phyloP scores from a whole-genome alignment of 2,113 vertebrate genomes.

The Neopipo cinnamomea region DNA sequence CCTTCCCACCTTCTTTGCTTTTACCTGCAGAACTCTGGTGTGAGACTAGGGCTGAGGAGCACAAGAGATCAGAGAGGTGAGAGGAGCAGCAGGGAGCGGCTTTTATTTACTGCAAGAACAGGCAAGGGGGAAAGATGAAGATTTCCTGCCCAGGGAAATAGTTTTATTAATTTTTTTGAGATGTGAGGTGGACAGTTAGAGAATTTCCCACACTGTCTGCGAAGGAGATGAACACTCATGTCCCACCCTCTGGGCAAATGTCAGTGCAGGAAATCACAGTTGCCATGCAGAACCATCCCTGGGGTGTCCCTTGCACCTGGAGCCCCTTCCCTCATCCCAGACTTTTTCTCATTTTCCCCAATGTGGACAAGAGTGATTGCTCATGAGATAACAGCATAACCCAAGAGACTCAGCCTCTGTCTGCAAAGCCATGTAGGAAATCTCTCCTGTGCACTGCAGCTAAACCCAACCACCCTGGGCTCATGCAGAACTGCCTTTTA shows the following conservation, averaged over 20 bases:
- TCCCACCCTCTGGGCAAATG: background rate
- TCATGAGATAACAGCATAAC: background rate
- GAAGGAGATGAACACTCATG: background rate
- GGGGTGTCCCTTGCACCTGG: background rate
- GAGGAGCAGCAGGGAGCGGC: background rate
- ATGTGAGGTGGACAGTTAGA: background rate
- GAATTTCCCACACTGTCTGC: background rate
- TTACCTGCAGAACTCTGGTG: background rate
- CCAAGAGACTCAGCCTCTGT: background rate
- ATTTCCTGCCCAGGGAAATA: background rate
- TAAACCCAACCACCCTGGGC: background rate
- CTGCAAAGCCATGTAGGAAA: background rate
- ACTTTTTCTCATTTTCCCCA: background rate
- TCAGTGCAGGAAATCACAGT: background rate
- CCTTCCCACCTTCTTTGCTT: background rate
- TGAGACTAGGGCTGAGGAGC: background rate
- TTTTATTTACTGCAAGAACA: background rate
- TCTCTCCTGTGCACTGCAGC: background rate
- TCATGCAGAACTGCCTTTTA: background rate
- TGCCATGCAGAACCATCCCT: background rate
- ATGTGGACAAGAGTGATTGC: background rate
- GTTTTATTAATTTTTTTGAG: background rate
- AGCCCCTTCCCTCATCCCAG: background rate
- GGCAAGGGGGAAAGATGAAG: background rate
- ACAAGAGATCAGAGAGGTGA: background rate